These are phyloP conservation scores for Caenorhabditis sp. DNA, from an alignment of 2,888 invertebrate species.

Conservation along the genomic window DNA sequence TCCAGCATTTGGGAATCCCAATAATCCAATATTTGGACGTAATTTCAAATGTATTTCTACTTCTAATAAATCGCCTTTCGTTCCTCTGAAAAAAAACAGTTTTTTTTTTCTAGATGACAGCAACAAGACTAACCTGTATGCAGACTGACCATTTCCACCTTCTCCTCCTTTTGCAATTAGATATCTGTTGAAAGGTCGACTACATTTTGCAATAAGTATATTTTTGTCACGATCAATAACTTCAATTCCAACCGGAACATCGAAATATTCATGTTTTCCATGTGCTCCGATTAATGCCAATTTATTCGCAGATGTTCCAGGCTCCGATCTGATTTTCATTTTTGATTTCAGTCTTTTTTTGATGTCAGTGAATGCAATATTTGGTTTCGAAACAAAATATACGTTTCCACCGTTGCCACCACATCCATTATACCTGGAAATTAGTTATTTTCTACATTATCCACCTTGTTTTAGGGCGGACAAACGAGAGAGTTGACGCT, in stretches of 20 bases:
- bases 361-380: constrained; percentile 54
- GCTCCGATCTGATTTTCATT: constrained; percentile 32
- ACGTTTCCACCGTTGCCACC: constrained; percentile 66
- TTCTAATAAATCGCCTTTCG: constrained; percentile 49
- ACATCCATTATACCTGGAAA: constrained; percentile 62
- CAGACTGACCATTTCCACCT: constrained; percentile 51
- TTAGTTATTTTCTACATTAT: too few relatives aligned
- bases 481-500: too few relatives aligned
- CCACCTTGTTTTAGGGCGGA: too few relatives aligned
- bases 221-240: constrained; percentile 53
- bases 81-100: constrained; percentile 34
- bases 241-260: constrained; percentile 67
- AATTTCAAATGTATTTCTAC: constrained; percentile 63
- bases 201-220: constrained; percentile 56
- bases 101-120: not conserved
- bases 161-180: constrained; percentile 61
- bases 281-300: constrained; percentile 33
- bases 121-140: constrained; percentile 45
- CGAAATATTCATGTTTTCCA: constrained; percentile 36
- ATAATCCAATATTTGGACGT: constrained; percentile 63
- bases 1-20: constrained; percentile 69
- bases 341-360: constrained; percentile 34
- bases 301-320: constrained; percentile 35
- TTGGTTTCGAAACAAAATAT: constrained; percentile 48
- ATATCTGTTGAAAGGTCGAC: constrained; percentile 44